Evolutionary conservation across 2,888 invertebrate genomes (phyloP), one percentile per base, ranked within the genome.

Genomic region (Aspidiotus rigidus): DNA sequence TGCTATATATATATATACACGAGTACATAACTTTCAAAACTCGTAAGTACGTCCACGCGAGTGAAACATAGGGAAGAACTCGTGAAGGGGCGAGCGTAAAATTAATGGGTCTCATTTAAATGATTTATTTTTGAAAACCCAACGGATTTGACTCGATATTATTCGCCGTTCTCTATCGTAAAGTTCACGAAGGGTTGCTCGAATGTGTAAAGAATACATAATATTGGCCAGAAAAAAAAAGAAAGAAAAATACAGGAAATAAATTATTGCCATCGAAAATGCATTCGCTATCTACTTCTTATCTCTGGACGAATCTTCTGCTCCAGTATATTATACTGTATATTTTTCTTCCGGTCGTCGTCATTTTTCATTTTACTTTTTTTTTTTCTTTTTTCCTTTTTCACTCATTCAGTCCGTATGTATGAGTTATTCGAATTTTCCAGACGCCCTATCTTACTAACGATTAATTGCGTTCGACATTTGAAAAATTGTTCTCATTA

Each of bases 61-160:
- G 39, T 39, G 59, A 28, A 28, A 59, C 28, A 59, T 59, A 59
- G 59, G 8, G 17, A 59, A 59, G 53, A 39, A 55, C 64, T 59
- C 59, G 40, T 49, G 59, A 59, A 66, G 66, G 66, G 66, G 57
- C 66, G 66, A 66, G 59, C 66, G 57, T 42, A 59, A 64, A 66
- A 57, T 66, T 66, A 60, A 66, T 66, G 59, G 17, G 66, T 40
- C 66, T 66, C 66, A 57, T 66, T 66, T 66, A 59, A 66, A 66
- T 66, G 66, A 66, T 66, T 59, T 66, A 66, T 66, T 41, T 49
- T 49, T n/a, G 10, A 49, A n/a, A 49, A n/a, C 49, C 49, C 49
- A 49, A n/a, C 49, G 49, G 49, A 49, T 49, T 49, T 49, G 49
- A 49, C 49, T 49, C n/a, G 49, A 49, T 49, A 49, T n/a, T n/a